phyloP scores from a whole-genome alignment of 2,888 invertebrate genomes.

The Platynereis dumerilii region DNA sequence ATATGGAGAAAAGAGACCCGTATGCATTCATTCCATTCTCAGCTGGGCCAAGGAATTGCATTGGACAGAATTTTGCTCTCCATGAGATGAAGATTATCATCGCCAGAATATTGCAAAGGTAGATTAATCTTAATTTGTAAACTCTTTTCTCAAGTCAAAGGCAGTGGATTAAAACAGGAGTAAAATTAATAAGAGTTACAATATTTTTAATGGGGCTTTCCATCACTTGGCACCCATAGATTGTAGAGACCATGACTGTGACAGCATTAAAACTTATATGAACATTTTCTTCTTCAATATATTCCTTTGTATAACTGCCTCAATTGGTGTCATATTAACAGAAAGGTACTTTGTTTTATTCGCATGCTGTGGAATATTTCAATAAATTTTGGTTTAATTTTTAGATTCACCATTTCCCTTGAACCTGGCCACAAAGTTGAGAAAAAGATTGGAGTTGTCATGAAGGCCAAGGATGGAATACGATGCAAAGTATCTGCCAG shows the following conservation, averaged over 20 bases:
- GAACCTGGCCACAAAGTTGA: conserved; percentile 35
- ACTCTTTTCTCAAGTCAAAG: too few species aligned
- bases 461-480: conserved; percentile 36
- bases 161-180: too few species aligned
- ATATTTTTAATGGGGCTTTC: too few species aligned
- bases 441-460: conserved; percentile 39
- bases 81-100: conserved; percentile 51
- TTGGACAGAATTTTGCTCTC: conserved; percentile 56
- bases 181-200: too few species aligned
- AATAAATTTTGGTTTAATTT: conserved; percentile 11
- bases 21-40: conserved; percentile 50
- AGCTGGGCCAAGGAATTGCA: conserved; percentile 56
- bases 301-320: too few species aligned
- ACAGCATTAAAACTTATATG: too few species aligned
- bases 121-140: neutral
- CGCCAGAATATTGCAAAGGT: conserved; percentile 45
- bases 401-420: conserved; percentile 37
- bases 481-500: neutral
- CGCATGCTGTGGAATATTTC: too few species aligned
- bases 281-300: too few species aligned
- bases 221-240: too few species aligned
- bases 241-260: too few species aligned
- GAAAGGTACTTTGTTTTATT: too few species aligned
- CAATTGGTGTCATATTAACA: too few species aligned
- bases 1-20: conserved; percentile 42